Conservation (phyloP, 2,797 vertebrate species). For the Agapornis canus region DNA sequence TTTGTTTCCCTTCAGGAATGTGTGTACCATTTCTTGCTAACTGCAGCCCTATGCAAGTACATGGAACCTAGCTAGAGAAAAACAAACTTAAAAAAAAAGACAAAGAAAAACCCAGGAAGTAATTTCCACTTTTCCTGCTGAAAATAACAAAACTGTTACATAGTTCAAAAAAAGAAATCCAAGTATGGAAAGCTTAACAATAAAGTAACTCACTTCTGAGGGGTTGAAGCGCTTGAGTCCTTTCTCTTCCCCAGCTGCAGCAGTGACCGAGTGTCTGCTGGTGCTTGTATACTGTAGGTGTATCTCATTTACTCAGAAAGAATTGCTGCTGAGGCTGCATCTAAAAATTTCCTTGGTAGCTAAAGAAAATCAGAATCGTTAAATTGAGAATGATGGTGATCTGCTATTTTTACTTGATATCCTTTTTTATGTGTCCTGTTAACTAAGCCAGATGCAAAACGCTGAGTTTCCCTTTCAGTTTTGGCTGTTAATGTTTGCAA, state of each 20-base stretch:
- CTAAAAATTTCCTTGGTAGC: neutral
- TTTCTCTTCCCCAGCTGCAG: accelerated
- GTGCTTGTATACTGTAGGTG: neutral
- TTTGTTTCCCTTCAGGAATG: neutral
- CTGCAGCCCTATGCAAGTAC: neutral
- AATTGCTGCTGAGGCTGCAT: neutral
- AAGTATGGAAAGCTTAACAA: neutral
- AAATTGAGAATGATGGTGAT: neutral
- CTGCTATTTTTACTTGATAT: neutral
- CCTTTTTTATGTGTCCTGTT: neutral
- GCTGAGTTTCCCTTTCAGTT: conserved; percentile 21
- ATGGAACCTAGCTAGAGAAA: neutral
- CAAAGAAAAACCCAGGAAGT: neutral
- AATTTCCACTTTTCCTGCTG: conserved; percentile 11
- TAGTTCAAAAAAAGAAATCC: conserved; percentile 2
- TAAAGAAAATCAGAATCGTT: neutral
- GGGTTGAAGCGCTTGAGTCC: neutral
- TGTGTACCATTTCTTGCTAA: neutral
- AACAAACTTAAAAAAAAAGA: neutral
- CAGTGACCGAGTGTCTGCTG: neutral
- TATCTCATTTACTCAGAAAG: neutral
- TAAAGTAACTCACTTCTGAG: neutral
- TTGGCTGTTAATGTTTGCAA: neutral
- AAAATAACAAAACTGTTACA: neutral
- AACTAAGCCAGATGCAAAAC: conserved; percentile 7